Conservation (phyloP, 2,888 invertebrate species). For the Salpingus planirostris region DNA sequence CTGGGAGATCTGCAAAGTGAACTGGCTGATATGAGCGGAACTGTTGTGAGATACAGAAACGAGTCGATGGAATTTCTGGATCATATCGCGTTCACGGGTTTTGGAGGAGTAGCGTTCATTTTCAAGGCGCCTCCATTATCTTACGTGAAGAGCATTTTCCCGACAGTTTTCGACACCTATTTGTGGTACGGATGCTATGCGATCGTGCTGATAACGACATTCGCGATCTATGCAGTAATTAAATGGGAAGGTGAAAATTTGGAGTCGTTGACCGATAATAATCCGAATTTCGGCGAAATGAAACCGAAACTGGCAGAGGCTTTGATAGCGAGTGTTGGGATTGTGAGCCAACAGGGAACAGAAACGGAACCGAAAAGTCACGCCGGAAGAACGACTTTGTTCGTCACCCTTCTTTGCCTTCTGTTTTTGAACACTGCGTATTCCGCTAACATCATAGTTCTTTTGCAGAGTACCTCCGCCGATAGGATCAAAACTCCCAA, state of each 20-base stretch:
- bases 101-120: constrained; percentile 51
- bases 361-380: constrained; percentile 35
- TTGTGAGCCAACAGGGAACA: constrained; percentile 42
- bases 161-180: constrained; percentile 50
- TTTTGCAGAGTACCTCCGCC: constrained; percentile 52
- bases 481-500: constrained; percentile 44
- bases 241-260: constrained; percentile 31
- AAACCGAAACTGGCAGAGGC: constrained; percentile 27
- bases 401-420: constrained; percentile 29
- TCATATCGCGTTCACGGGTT: constrained; percentile 48
- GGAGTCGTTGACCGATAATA: too few relatives aligned
- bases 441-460: constrained; percentile 56
- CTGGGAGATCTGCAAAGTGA: constrained; percentile 48
- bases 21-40: constrained; percentile 49
- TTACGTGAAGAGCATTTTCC: constrained; percentile 56
- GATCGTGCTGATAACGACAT: constrained; percentile 35
- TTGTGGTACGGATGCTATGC: constrained; percentile 42
- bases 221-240: constrained; percentile 26
- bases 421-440: constrained; percentile 55
- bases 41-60: constrained; percentile 32
- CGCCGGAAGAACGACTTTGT: constrained; percentile 38
- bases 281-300: too few relatives aligned
- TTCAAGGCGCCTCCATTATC: constrained; percentile 60
- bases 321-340: constrained; percentile 37
- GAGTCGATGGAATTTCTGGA: constrained; percentile 39